Percentiles rank a stretch among this genome's conserved stretches.
Conservation (phyloP, 92 coral and sea anemone species). For the Diadumene lineata region DNA sequence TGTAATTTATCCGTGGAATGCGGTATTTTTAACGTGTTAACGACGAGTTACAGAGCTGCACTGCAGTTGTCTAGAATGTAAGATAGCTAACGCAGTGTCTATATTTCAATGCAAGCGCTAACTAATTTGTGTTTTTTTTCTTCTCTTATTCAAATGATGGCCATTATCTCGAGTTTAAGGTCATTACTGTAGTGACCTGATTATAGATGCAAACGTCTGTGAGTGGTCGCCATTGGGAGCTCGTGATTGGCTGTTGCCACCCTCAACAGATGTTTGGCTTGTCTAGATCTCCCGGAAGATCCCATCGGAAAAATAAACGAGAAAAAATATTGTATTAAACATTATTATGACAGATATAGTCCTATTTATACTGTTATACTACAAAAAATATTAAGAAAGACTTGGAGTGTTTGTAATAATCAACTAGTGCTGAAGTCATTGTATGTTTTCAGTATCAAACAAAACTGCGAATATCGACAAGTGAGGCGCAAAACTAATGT, state of each 20-base stretch:
- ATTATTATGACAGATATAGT: slow-evolving; percentile 10
- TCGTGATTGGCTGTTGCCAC: slow-evolving; percentile 95
- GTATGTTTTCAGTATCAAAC: no score
- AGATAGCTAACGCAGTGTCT: no score
- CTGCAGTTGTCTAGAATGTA: no score
- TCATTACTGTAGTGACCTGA: slow-evolving; percentile 58
- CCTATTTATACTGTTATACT: not conserved
- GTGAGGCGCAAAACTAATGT: not conserved
- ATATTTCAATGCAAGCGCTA: slow-evolving; percentile 22
- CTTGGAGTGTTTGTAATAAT: not conserved
- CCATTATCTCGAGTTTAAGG: slow-evolving; percentile 58
- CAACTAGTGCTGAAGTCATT: not conserved
- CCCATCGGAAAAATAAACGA: slow-evolving; percentile 70
- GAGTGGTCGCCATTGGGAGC: slow-evolving; percentile 42
- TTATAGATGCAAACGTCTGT: slow-evolving; percentile 64
- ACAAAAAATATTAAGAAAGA: not conserved
- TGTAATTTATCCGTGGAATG: slow-evolving; percentile 12
- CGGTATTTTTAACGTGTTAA: not conserved
- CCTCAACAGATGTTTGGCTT: slow-evolving; percentile 82
- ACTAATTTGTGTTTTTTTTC: slow-evolving; percentile 40
- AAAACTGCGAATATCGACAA: not conserved
- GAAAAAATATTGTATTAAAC: slow-evolving; percentile 14
- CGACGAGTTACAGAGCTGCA: no score
- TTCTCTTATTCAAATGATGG: slow-evolving; percentile 64
- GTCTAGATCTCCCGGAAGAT: slow-evolving; percentile 74